These are phyloP conservation scores for Scomber colias DNA, from an alignment of 2,113 vertebrate species.

Conservation along the genomic window DNA sequence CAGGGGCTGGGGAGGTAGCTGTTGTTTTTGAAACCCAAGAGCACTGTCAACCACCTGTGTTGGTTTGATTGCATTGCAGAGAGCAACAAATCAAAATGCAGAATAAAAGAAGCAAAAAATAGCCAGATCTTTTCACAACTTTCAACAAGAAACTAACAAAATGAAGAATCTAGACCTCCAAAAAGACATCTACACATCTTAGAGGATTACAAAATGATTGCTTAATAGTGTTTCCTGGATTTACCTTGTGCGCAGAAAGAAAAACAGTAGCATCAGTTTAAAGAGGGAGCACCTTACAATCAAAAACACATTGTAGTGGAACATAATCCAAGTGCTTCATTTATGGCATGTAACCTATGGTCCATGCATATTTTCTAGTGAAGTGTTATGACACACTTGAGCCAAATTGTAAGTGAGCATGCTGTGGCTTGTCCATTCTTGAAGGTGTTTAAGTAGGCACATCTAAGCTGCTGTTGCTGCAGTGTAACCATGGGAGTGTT, in stretches of 20 bases:
- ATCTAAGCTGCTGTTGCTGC: constrained; percentile 52
- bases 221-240: background rate
- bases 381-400: constrained; percentile 78
- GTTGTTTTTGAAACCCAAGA: constrained; percentile 53
- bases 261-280: constrained; percentile 41
- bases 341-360: constrained; percentile 70
- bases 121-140: background rate
- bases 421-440: constrained; percentile 71
- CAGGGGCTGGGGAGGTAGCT: constrained; percentile 48
- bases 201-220: background rate
- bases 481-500: constrained; percentile 11
- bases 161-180: background rate
- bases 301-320: constrained; percentile 33
- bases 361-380: constrained; percentile 72
- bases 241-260: constrained; percentile 2
- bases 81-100: background rate
- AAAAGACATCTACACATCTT: background rate
- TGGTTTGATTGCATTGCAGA: constrained; percentile 8
- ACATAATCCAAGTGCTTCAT: constrained; percentile 68
- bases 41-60: constrained; percentile 6
- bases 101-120: background rate
- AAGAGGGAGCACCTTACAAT: constrained; percentile 35
- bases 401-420: constrained; percentile 73
- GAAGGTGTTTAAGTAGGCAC: constrained; percentile 64
- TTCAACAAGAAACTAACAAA: background rate